phyloP scores from a whole-genome alignment of 2,797 vertebrate species.

The Tolypeutes matacus region DNA sequence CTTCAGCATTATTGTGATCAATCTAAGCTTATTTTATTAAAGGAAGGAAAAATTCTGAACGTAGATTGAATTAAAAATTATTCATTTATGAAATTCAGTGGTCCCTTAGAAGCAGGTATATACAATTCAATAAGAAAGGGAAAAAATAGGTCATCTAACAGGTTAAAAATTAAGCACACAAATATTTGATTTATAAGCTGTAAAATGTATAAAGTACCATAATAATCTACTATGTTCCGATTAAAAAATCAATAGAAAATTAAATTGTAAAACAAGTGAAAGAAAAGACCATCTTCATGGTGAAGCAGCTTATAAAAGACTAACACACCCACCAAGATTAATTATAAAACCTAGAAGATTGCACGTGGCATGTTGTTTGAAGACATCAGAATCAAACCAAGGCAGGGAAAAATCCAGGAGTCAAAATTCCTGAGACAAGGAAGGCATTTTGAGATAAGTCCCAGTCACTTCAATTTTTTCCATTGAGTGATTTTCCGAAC shows the following conservation, averaged over 20 bases:
- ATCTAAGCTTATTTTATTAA: not conserved
- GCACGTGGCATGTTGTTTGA: not conserved
- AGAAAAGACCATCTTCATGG: not conserved
- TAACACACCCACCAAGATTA: not conserved
- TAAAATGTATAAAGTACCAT: not conserved
- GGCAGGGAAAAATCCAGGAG: not conserved
- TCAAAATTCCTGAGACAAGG: not conserved
- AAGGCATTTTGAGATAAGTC: not conserved
- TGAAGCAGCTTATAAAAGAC: not conserved
- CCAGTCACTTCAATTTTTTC: not conserved
- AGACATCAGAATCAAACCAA: not conserved
- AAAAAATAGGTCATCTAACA: not conserved
- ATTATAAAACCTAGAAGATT: not conserved
- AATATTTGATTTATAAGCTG: not conserved
- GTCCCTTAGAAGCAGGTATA: not conserved
- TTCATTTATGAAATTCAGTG: not conserved
- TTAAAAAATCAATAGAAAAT: not conserved
- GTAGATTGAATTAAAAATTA: not conserved
- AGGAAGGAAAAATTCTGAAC: not conserved
- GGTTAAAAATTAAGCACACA: not conserved
- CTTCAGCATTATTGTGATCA: not conserved
- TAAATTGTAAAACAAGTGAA: conserved; percentile 12
- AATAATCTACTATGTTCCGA: not conserved
- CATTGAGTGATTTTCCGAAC: not conserved
- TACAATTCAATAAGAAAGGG: not conserved